Conservation (phyloP, 2,113 vertebrate genomes). For the Pseudonaja textilis region DNA sequence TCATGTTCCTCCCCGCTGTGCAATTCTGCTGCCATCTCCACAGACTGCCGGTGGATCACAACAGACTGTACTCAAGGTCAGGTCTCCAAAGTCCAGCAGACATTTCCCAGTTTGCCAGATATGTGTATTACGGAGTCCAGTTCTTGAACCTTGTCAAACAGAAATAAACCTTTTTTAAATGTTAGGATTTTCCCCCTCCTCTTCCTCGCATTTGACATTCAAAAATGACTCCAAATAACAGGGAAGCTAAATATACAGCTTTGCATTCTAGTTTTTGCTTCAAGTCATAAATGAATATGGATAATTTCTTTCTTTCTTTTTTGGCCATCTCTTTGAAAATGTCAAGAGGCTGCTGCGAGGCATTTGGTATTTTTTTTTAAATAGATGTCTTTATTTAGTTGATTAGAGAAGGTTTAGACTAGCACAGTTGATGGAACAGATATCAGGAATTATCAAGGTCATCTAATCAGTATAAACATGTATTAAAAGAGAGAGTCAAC, state of each 20-base stretch:
- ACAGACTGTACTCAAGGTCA: not conserved
- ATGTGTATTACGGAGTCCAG: not conserved
- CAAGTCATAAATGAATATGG: slow-evolving; percentile 2
- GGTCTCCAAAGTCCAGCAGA: not conserved
- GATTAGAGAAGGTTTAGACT: not conserved
- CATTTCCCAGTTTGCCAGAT: not conserved
- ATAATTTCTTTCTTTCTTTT: not conserved
- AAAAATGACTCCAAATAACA: slow-evolving; percentile 32
- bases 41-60: too few relatives aligned
- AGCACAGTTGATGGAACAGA: slow-evolving; percentile 50
- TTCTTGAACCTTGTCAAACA: not conserved
- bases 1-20: too few relatives aligned
- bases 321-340: slow-evolving; percentile 13
- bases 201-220: slow-evolving; percentile 1
- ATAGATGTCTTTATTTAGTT: slow-evolving; percentile 11
- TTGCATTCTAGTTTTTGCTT: slow-evolving; percentile 11
- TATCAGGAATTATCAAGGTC: slow-evolving; percentile 39
- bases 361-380: slow-evolving; percentile 18
- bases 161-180: not conserved
- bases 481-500: slow-evolving; percentile 16
- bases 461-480: slow-evolving; percentile 36
- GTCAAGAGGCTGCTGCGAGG: slow-evolving; percentile 5
- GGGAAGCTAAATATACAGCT: slow-evolving; percentile 4
- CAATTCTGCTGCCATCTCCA: too few relatives aligned
- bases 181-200: not conserved